These are phyloP conservation scores for Calidris pygmaea DNA, from an alignment of 2,113 vertebrate species.

Conservation along the genomic window DNA sequence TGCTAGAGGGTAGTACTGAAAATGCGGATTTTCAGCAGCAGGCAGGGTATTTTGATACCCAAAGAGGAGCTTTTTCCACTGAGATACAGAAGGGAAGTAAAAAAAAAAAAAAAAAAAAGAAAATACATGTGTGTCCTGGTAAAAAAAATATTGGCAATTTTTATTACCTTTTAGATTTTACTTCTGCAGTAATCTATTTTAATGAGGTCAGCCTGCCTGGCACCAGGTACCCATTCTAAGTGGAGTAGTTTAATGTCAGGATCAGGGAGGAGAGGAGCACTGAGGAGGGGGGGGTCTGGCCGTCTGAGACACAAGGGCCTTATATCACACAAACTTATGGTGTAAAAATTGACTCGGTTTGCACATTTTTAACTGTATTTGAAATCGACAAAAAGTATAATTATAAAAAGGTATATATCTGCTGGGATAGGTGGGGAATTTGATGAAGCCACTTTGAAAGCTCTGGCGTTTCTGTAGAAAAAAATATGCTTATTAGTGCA, in stretches of 20 bases:
- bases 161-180: slow-evolving; percentile 70
- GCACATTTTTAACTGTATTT: slow-evolving; percentile 69
- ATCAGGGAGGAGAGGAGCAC: slow-evolving; percentile 33
- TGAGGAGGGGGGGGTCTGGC: neutral
- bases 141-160: slow-evolving; percentile 64
- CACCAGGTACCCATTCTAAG: slow-evolving; percentile 52
- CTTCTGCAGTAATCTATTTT: slow-evolving; percentile 60
- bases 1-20: neutral
- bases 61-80: neutral
- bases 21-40: neutral
- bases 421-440: slow-evolving; percentile 1
- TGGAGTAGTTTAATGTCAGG: slow-evolving; percentile 53
- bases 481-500: slow-evolving; percentile 44
- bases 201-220: slow-evolving; percentile 67
- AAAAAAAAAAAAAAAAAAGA: neutral
- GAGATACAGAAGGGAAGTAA: rapidly evolving
- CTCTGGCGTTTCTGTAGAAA: neutral
- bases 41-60: neutral
- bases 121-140: neutral
- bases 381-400: slow-evolving; percentile 56
- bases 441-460: slow-evolving; percentile 33
- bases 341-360: slow-evolving; percentile 58
- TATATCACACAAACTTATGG: slow-evolving; percentile 60
- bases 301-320: neutral
- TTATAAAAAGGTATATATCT: slow-evolving; percentile 64